Evolutionary conservation across 2,888 invertebrate species (phyloP).

Genomic region (Spatulosminthurus flaviceps): DNA sequence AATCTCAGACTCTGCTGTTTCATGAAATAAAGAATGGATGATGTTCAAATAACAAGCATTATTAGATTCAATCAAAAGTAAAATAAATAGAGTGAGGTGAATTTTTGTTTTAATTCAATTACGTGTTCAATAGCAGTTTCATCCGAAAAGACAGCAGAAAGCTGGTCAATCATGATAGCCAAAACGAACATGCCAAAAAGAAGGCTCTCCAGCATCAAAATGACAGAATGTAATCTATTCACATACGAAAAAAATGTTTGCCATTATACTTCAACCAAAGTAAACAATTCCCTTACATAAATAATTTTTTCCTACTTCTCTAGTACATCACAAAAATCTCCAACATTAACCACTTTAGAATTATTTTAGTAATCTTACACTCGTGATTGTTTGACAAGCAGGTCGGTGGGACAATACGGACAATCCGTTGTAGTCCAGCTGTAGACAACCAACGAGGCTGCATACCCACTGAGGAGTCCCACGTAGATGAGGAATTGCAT

Average conservation of each 20-base stretch:
- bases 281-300: too few relatives aligned
- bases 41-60: too few relatives aligned
- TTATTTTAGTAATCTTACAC: conserved; percentile 73
- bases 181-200: conserved; percentile 89
- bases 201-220: conserved; percentile 80
- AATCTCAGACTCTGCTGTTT: too few relatives aligned
- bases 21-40: too few relatives aligned
- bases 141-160: conserved; percentile 83
- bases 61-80: too few relatives aligned
- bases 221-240: conserved; percentile 82
- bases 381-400: conserved; percentile 76
- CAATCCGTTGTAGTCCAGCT: conserved; percentile 79
- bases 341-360: neutral
- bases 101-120: too few relatives aligned
- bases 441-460: conserved; percentile 75
- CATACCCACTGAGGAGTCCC: conserved; percentile 74
- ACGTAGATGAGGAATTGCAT: conserved; percentile 87
- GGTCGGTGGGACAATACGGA: conserved; percentile 73
- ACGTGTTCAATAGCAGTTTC: conserved; percentile 85
- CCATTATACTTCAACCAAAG: too few relatives aligned
- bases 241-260: too few relatives aligned
- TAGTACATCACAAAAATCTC: neutral
- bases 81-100: too few relatives aligned
- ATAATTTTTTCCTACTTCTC: too few relatives aligned
- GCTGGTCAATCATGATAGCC: conserved; percentile 85